Conservation (phyloP, 2,113 vertebrate species). For the Laterallus jamaicensis region DNA sequence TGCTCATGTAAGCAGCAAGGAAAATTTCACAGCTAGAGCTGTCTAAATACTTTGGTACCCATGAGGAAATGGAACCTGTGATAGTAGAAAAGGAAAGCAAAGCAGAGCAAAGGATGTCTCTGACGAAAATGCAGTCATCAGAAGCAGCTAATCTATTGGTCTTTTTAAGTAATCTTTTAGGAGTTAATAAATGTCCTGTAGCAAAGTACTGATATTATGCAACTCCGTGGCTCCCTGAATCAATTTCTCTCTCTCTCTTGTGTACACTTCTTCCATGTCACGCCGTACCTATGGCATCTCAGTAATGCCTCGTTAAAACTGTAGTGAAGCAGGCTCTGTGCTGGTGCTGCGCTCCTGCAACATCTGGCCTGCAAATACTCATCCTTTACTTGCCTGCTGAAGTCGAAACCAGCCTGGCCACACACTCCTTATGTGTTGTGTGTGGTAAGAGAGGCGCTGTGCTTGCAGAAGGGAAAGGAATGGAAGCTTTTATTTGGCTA, state of each 20-base stretch:
- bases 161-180: not conserved
- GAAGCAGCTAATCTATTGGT: not conserved
- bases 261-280: not conserved
- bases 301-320: not conserved
- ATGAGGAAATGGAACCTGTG: not conserved
- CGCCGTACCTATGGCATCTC: not conserved
- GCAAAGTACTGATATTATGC: not conserved
- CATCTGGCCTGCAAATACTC: not conserved
- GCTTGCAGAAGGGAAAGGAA: not conserved
- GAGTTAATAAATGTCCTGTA: not conserved
- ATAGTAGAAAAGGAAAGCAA: not conserved
- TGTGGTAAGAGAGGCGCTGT: not conserved
- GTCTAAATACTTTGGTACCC: not conserved
- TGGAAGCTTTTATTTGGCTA: not conserved
- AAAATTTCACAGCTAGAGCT: not conserved
- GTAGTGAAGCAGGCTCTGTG: accelerated
- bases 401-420: not conserved
- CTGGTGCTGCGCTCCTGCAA: not conserved
- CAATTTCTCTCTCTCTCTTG: slow-evolving; percentile 8
- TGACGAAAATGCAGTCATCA: not conserved
- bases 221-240: not conserved
- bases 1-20: not conserved
- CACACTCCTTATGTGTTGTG: accelerated
- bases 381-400: not conserved
- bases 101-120: not conserved